Conservation (phyloP, 2,113 vertebrate species). For the Notothenia rossii region DNA sequence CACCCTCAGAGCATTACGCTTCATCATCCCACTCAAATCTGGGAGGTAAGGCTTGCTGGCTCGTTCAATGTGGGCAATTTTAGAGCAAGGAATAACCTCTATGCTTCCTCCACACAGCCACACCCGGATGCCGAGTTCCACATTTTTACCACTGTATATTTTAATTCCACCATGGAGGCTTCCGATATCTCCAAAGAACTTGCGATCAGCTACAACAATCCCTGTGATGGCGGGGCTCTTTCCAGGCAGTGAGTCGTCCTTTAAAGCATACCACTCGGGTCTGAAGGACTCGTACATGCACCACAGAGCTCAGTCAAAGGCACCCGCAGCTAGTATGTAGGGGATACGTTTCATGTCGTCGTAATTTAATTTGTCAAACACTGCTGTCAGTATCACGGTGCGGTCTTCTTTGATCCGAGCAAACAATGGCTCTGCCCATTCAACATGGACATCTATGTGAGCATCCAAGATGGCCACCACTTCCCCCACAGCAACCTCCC, state of each 20-base stretch:
- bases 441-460: conserved; percentile 85
- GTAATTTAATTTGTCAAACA: conserved; percentile 80
- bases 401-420: conserved; percentile 80
- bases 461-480: conserved; percentile 87
- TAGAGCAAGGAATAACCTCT: conserved; percentile 87
- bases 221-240: conserved; percentile 94
- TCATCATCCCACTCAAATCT: conserved; percentile 66
- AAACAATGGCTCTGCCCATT: conserved; percentile 83
- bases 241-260: conserved; percentile 74
- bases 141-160: conserved; percentile 95
- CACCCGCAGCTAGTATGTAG: conserved; percentile 38
- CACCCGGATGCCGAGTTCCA: conserved; percentile 93
- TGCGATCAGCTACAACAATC: conserved; percentile 85
- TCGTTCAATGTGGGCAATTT: conserved; percentile 85
- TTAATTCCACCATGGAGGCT: conserved; percentile 94
- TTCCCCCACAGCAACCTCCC: conserved; percentile 78
- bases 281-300: conserved; percentile 80
- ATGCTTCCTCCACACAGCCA: conserved; percentile 88
- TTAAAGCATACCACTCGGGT: conserved; percentile 77
- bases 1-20: conserved; percentile 82
- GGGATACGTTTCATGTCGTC: conserved; percentile 63
- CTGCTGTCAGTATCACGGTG: conserved; percentile 78
- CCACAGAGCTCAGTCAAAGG: conserved; percentile 82
- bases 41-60: conserved; percentile 82
- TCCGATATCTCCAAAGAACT: conserved; percentile 95